phyloP scores from a whole-genome alignment of 2,797 vertebrate genomes.

The Brachymystax lenok region DNA sequence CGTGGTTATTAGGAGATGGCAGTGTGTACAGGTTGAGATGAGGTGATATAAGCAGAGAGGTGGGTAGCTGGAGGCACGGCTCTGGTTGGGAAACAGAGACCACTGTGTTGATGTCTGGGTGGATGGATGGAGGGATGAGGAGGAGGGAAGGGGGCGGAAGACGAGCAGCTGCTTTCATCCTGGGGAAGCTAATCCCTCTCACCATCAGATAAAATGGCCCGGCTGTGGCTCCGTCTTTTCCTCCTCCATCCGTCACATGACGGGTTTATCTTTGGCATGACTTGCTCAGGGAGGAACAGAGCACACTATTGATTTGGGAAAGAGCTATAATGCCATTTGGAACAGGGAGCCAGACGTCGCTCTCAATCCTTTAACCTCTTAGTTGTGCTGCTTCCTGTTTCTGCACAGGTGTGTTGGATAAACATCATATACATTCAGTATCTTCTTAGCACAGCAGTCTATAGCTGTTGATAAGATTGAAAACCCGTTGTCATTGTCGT shows the following conservation, averaged over 20 bases:
- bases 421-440: not conserved
- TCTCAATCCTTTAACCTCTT: constrained; percentile 15
- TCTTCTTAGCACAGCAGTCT: not conserved
- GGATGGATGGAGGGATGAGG: constrained; percentile 55
- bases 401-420: not conserved
- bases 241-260: constrained; percentile 60
- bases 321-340: constrained; percentile 67
- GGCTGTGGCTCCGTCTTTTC: constrained; percentile 52
- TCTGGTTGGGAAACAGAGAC: constrained; percentile 67
- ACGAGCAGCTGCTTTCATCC: constrained; percentile 72
- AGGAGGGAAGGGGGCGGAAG: constrained; percentile 54
- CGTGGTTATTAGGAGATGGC: constrained; percentile 4
- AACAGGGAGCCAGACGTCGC: constrained; percentile 49
- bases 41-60: constrained; percentile 30
- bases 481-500: not conserved
- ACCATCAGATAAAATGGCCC: constrained; percentile 66
- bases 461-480: not conserved
- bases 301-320: constrained; percentile 71
- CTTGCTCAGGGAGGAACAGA: constrained; percentile 54
- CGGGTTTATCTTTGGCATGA: constrained; percentile 65
- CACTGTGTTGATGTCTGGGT: constrained; percentile 59
- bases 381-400: constrained; percentile 38
- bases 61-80: constrained; percentile 49
- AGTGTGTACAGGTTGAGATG: constrained; percentile 40
- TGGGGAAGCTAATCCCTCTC: constrained; percentile 65